phyloP scores from a whole-genome alignment of 1,140 invertebrate species.

The Steinernema khuongi region DNA sequence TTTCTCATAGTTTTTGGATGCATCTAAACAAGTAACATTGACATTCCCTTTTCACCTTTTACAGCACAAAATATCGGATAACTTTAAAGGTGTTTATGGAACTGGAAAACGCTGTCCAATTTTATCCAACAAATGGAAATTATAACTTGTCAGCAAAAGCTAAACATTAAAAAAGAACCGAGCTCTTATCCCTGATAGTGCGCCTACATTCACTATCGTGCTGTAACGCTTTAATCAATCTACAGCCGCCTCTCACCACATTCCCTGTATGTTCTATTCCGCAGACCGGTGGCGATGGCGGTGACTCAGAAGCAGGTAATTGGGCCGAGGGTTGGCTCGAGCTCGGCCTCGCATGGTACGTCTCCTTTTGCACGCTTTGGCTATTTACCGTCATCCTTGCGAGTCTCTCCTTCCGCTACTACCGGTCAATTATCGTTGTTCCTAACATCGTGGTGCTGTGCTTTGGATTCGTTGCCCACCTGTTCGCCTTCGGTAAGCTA shows the following conservation, averaged over 20 bases:
- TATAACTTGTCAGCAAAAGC: no score
- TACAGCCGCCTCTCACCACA: neutral
- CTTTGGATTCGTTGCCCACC: neutral
- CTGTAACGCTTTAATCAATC: neutral
- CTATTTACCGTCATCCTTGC: neutral
- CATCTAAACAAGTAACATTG: no score
- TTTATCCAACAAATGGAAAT: no score
- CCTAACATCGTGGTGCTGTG: neutral
- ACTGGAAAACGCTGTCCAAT: no score
- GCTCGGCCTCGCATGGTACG: constrained; percentile 7
- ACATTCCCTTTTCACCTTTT: no score
- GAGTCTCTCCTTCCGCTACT: constrained; percentile 8
- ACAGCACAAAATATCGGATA: no score
- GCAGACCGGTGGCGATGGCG: neutral
- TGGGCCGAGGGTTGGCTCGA: constrained; percentile 2
- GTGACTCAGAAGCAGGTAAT: neutral
- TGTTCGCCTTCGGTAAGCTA: neutral
- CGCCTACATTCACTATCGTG: neutral
- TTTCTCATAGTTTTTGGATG: no score
- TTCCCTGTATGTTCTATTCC: constrained; percentile 16
- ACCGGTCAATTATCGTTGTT: neutral
- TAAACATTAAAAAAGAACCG: neutral
- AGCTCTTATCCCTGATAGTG: no score
- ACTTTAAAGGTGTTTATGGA: no score
- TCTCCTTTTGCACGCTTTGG: neutral